These are phyloP conservation scores for Chalcis sispes DNA, from an alignment of 2,888 invertebrate species.

Conservation along the genomic window DNA sequence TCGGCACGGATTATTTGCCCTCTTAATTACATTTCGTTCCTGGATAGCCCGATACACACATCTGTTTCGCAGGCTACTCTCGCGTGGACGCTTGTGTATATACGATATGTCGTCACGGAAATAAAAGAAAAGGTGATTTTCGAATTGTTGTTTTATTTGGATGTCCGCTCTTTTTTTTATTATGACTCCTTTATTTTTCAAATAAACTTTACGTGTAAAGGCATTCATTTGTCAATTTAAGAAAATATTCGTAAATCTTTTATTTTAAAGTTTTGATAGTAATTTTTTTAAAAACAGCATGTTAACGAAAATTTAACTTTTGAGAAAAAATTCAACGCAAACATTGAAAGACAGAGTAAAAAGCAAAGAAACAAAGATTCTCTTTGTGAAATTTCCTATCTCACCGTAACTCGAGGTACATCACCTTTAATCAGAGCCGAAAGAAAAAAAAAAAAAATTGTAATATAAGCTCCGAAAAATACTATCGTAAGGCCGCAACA, in stretches of 20 bases:
- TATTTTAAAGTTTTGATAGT: no score
- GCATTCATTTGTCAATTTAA: no score
- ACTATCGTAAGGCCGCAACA: constrained; percentile 76
- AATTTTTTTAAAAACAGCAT: no score
- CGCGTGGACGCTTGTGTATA: no score
- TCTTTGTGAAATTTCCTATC: not conserved
- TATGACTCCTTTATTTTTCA: not conserved
- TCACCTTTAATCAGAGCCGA: constrained; percentile 69
- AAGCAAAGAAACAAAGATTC: not conserved
- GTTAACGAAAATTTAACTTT: constrained; percentile 2
- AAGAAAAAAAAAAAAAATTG: no score
- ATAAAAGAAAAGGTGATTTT: constrained; percentile 14
- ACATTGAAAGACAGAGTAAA: not conserved
- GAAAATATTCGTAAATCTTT: no score
- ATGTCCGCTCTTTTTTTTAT: not conserved
- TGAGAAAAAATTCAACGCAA: no score
- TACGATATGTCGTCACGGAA: constrained; percentile 9
- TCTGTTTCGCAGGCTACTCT: constrained; percentile 43
- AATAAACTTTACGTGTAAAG: not conserved
- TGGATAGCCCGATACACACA: constrained; percentile 52
- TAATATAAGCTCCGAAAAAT: constrained; percentile 69
- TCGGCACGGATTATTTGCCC: constrained; percentile 72
- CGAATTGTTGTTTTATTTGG: constrained; percentile 1
- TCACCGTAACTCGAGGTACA: constrained; percentile 23
- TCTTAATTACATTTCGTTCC: constrained; percentile 73